These are phyloP conservation scores for Chiropotes sagulatus DNA, from an alignment of 2,797 vertebrate species.

Conservation along the genomic window DNA sequence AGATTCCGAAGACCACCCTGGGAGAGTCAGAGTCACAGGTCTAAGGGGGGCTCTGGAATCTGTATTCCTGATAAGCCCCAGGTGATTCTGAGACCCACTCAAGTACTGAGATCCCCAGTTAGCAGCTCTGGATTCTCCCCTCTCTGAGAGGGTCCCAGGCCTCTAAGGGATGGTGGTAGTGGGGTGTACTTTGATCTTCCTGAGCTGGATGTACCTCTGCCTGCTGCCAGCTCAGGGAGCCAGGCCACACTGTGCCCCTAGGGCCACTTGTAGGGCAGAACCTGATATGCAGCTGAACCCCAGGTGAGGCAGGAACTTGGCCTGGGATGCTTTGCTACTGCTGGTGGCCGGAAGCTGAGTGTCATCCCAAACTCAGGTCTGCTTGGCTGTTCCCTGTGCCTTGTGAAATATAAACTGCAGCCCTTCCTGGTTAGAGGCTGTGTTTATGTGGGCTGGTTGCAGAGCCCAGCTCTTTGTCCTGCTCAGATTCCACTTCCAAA, in stretches of 20 bases:
- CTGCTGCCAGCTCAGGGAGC: neutral
- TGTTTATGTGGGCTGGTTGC: constrained; percentile 40
- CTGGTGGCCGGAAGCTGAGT: neutral
- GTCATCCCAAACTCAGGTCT: neutral
- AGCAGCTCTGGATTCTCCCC: neutral
- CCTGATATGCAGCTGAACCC: neutral
- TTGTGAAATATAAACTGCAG: neutral
- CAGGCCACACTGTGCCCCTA: neutral
- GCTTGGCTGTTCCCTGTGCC: neutral
- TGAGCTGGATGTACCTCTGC: neutral
- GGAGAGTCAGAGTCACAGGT: neutral
- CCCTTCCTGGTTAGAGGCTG: neutral
- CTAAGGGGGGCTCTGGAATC: neutral
- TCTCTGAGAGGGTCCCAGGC: neutral
- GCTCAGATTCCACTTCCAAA: constrained; percentile 17
- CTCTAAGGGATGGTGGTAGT: neutral
- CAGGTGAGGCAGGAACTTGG: neutral
- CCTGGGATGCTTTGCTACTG: neutral
- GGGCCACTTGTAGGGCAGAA: neutral
- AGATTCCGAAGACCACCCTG: neutral
- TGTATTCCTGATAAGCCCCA: neutral
- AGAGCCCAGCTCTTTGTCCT: constrained; percentile 36
- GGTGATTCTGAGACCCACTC: neutral
- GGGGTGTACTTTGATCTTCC: neutral
- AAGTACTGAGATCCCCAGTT: neutral